Evolutionary conservation across 2,113 vertebrate genomes (phyloP), one percentile per base, ranked within the genome.

Genomic region (Gobio gobio): DNA sequence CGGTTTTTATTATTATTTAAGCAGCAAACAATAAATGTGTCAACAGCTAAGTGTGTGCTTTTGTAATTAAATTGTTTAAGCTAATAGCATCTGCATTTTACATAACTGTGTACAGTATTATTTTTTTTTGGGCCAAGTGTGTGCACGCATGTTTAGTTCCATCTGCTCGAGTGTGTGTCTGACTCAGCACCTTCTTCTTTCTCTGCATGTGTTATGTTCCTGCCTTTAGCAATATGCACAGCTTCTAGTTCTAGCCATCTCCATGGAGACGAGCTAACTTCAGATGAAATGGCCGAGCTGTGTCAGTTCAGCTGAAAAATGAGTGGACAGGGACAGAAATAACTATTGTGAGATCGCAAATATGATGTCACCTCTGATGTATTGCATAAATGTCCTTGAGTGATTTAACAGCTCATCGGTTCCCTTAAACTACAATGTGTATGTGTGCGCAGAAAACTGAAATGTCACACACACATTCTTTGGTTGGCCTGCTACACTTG

Each of bases 241-340:
- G 58, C 56, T 73, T 72, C 10, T 14, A 82, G 82, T 82, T 85
- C 59, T 14, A 6, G 36, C 33, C 8, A 61, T 88, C 49, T 84
- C 86, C 74, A 83, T 77, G 61, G 80, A 78, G 72, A 89, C 29
- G 5, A 33, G 24, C 3, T 3, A 77, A 81, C 49, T 76, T 75
- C 61, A 84, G 76, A 29, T 18, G 68, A 90, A 86, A 86, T 88
- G 80, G 64, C 83, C 70, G 33, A 18, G 68, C 40, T 83, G 24
- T 45, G 10, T 78, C 10, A 51, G 12, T 85, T 75, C 22, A 29
- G 20, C 68, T 68, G 54, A 78, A 49, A 83, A 40, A 56, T 66
- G 12, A 83, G 79, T 87, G 82, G 74, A 87, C 64, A 83, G 36
- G 82, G 51, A 89, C 64, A 83, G 51, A 81, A 85, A 87, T 54